Evolutionary conservation across 2,888 invertebrate species (phyloP).

Genomic region (Aphidoletes aphidimyza): DNA sequence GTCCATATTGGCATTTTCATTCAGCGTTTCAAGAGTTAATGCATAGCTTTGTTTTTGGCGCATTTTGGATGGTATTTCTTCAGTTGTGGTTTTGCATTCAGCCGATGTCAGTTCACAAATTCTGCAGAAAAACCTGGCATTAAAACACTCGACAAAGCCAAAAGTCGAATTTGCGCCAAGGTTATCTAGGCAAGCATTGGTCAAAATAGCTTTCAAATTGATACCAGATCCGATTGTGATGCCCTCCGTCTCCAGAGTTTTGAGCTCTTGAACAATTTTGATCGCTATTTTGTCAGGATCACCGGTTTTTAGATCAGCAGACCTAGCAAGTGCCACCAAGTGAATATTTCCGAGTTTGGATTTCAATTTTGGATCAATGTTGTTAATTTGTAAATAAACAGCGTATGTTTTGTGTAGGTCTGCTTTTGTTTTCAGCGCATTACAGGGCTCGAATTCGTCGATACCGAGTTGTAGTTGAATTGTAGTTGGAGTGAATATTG

Average conservation of each 20-base stretch:
- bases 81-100: background rate
- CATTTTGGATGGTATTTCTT: background rate
- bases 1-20: background rate
- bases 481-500: background rate
- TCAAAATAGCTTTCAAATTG: background rate
- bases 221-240: background rate
- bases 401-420: background rate
- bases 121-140: background rate
- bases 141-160: background rate
- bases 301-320: background rate
- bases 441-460: background rate
- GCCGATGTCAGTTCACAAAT: background rate
- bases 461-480: background rate
- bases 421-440: background rate
- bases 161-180: background rate
- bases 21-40: background rate
- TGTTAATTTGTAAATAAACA: background rate
- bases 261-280: background rate
- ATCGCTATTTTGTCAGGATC: background rate
- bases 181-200: background rate
- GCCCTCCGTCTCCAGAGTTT: background rate
- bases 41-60: background rate
- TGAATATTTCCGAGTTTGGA: background rate
- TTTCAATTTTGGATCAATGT: background rate
- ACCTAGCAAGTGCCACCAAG: background rate